Evolutionary conservation across 2,888 invertebrate species (phyloP).

Genomic region (Drosophila neotestacea): DNA sequence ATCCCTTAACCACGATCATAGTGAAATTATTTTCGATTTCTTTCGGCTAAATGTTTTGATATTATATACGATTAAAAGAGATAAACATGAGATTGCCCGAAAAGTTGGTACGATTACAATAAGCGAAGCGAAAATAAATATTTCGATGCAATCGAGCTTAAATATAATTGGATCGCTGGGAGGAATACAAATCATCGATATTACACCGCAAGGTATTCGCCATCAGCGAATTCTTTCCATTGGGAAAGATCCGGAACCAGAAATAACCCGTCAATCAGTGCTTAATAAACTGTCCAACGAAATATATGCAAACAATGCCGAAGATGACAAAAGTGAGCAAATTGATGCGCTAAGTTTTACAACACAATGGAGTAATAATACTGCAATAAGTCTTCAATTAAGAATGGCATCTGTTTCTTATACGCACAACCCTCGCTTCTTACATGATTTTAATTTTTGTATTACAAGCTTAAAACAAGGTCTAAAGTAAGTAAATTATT

Average conservation of each 20-base stretch:
- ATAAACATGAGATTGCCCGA: constrained; percentile 90
- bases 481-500: constrained; percentile 76
- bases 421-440: constrained; percentile 94
- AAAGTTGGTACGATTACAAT: constrained; percentile 98
- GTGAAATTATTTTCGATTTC: constrained; percentile 96
- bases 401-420: constrained; percentile 97
- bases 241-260: constrained; percentile 89
- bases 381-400: constrained; percentile 79
- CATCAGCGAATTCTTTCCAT: constrained; percentile 95
- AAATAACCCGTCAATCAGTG: constrained; percentile 78
- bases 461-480: constrained; percentile 96
- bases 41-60: constrained; percentile 95
- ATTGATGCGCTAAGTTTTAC: constrained; percentile 85
- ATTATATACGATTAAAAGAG: constrained; percentile 91
- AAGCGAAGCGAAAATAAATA: constrained; percentile 95
- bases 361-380: constrained; percentile 82
- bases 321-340: constrained; percentile 74
- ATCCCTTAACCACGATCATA: constrained; percentile 86
- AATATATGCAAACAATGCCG: constrained; percentile 83
- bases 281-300: constrained; percentile 83
- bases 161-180: constrained; percentile 94
- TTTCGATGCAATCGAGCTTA: constrained; percentile 87
- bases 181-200: constrained; percentile 95
- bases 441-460: constrained; percentile 94
- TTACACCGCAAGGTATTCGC: constrained; percentile 92